A percentile compares a stretch with the other conserved stretches of the same genome.
Conservation (phyloP, 2,113 vertebrate species). For the Tragelaphus scriptus region DNA sequence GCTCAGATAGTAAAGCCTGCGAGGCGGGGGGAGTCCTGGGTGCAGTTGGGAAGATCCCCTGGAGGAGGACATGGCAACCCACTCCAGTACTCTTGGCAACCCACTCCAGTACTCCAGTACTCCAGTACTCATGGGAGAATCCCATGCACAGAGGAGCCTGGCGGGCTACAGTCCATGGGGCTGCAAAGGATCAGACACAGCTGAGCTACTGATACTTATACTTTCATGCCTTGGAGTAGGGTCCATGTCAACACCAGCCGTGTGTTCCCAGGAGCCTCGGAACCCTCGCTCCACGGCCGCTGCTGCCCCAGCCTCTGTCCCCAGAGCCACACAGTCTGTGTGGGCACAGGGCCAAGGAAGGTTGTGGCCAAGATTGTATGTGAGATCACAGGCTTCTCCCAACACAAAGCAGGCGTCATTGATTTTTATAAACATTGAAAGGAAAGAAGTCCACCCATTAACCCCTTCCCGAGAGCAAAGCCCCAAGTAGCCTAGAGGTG, state of each 20-base stretch:
- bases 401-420: fast-evolving
- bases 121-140: background rate
- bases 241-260: fast-evolving
- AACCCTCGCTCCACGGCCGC: fast-evolving
- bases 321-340: fast-evolving
- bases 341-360: background rate
- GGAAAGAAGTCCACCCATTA: background rate
- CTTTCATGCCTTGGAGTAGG: fast-evolving
- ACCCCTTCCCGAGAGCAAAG: background rate
- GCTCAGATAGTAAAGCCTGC: background rate
- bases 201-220: fast-evolving
- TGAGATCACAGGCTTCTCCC: background rate
- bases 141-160: background rate
- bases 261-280: fast-evolving
- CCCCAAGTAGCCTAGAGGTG: background rate
- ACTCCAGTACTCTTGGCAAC: background rate
- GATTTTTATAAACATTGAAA: background rate
- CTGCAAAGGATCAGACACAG: background rate
- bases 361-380: fast-evolving
- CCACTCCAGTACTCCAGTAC: background rate
- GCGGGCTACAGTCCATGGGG: fast-evolving
- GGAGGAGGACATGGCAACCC: background rate
- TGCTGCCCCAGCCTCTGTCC: fast-evolving
- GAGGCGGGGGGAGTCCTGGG: fast-evolving
- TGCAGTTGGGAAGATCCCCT: background rate